phyloP scores from a whole-genome alignment of 2,888 invertebrate genomes.

The Polyploca ridens region DNA sequence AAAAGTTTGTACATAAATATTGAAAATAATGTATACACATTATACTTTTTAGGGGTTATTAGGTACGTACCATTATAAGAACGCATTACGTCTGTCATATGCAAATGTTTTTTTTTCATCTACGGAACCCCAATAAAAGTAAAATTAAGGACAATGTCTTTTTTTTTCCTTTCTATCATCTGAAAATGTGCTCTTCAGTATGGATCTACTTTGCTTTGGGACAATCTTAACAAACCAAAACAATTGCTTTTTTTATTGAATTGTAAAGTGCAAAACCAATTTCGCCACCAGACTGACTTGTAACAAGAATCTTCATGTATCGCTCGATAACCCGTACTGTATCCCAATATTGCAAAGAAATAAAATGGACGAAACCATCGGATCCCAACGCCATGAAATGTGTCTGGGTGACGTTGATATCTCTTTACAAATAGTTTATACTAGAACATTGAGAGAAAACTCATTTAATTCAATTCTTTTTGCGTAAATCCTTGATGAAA shows the following conservation, averaged over 20 bases:
- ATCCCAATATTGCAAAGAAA: constrained; percentile 66
- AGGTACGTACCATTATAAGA: too few relatives aligned
- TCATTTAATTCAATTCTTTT: not conserved
- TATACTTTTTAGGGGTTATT: too few relatives aligned
- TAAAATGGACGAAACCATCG: constrained; percentile 53
- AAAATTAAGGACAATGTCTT: too few relatives aligned
- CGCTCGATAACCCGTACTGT: constrained; percentile 40
- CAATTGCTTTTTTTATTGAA: constrained; percentile 16
- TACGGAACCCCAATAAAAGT: too few relatives aligned
- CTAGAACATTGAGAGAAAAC: not conserved
- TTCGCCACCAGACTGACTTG: constrained; percentile 29
- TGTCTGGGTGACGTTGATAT: constrained; percentile 45
- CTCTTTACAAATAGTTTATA: not conserved
- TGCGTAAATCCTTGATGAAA: not conserved
- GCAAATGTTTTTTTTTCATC: too few relatives aligned
- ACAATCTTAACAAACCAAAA: not conserved
- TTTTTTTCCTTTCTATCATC: too few relatives aligned
- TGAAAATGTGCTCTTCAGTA: not conserved
- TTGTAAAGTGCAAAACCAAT: constrained; percentile 25
- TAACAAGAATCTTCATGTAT: constrained; percentile 27
- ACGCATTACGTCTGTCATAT: too few relatives aligned
- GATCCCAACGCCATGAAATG: constrained; percentile 45
- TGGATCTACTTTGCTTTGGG: not conserved
- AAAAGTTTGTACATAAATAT: too few relatives aligned
- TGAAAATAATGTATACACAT: too few relatives aligned